Percentiles rank a stretch among this genome's conserved stretches.
phyloP scores from a whole-genome alignment of 2,888 invertebrate species.

The Neria commutata region DNA sequence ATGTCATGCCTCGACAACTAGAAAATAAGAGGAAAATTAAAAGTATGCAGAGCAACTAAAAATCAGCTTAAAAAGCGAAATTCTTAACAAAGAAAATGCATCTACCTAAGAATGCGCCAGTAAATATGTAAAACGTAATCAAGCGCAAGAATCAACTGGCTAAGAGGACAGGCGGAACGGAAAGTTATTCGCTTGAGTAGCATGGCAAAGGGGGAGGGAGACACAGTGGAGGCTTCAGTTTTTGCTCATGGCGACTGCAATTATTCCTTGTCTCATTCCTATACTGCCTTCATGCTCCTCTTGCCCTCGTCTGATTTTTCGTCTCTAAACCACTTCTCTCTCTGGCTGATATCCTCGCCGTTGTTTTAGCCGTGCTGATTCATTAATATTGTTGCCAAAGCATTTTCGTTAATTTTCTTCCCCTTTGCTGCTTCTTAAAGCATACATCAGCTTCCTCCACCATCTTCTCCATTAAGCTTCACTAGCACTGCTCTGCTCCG shows the following conservation, averaged over 20 bases:
- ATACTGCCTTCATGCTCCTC: not conserved
- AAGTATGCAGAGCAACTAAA: no score
- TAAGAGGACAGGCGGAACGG: no score
- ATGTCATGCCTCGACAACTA: no score
- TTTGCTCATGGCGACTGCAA: conserved; percentile 30
- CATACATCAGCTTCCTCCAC: not conserved
- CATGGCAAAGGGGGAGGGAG: not conserved
- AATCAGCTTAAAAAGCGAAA: no score
- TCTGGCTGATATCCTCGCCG: no score
- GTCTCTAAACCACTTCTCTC: conserved; percentile 1
- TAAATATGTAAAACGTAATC: not conserved
- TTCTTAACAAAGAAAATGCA: not conserved
- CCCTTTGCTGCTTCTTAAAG: conserved; percentile 14
- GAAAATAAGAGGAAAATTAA: no score
- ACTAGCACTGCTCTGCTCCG: not conserved
- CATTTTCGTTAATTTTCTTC: conserved; percentile 47
- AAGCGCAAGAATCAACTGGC: not conserved
- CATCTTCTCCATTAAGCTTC: no score
- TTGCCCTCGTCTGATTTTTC: not conserved
- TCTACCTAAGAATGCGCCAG: no score
- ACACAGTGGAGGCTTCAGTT: not conserved
- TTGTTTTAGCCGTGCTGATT: conserved; percentile 38
- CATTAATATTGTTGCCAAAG: conserved; percentile 55
- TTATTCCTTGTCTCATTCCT: conserved; percentile 38
- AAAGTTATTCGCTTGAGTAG: not conserved